phyloP scores from a whole-genome alignment of 2,113 vertebrate species.

The Coreoperca whiteheadi region DNA sequence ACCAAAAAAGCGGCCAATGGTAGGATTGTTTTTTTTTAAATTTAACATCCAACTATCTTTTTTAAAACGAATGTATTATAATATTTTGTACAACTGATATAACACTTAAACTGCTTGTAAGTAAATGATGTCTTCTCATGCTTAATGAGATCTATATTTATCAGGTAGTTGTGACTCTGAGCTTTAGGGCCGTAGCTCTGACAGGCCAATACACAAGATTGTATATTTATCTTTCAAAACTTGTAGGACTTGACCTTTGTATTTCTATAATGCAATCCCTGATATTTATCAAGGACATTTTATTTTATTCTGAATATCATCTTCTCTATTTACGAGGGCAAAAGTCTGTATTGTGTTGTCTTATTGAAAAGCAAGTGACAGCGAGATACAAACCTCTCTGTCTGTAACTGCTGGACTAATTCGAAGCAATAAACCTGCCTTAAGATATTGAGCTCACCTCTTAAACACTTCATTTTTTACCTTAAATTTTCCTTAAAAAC shows the following conservation, averaged over 20 bases:
- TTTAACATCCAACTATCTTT: neutral
- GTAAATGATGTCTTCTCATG: neutral
- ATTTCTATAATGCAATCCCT: neutral
- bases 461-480: neutral
- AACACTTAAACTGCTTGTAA: neutral
- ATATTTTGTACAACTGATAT: neutral
- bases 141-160: neutral
- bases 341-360: conserved; percentile 1
- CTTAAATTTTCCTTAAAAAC: too few species aligned
- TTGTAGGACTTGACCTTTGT: neutral
- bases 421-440: conserved; percentile 34
- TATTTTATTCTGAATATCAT: neutral
- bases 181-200: neutral
- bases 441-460: conserved; percentile 45
- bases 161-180: neutral
- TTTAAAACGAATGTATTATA: neutral
- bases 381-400: neutral
- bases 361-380: conserved; percentile 15
- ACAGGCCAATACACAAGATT: too few species aligned
- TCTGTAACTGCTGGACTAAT: neutral
- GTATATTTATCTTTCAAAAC: neutral
- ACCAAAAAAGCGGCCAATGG: neutral
- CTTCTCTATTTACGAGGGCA: neutral
- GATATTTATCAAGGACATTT: neutral
- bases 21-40: neutral